These are phyloP conservation scores for Lymantria monacha DNA, from an alignment of 2,888 invertebrate species.

Conservation along the genomic window DNA sequence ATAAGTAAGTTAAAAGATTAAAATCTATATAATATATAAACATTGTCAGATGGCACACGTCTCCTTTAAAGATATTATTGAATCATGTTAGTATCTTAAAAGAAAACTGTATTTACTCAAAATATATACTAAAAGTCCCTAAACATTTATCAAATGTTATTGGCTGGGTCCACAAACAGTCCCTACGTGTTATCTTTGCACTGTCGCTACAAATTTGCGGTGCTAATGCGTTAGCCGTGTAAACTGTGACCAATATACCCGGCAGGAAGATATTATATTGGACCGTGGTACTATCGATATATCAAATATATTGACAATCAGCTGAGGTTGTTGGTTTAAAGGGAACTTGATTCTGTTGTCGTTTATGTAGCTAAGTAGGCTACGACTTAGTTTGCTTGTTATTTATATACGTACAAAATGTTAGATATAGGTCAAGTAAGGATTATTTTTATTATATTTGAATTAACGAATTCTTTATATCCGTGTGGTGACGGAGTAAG, in stretches of 20 bases:
- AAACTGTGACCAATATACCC: slow-evolving; percentile 39
- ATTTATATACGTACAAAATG: no score
- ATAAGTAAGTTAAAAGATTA: no score
- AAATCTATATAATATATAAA: no score
- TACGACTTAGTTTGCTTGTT: no score
- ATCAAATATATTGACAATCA: slow-evolving; percentile 27
- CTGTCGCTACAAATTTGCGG: slow-evolving; percentile 42
- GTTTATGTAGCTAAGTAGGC: no score
- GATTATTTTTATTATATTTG: no score
- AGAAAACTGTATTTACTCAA: slow-evolving; percentile 18
- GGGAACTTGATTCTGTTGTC: slow-evolving; percentile 5
- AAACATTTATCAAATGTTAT: slow-evolving; percentile 42
- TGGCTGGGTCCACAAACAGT: slow-evolving; percentile 36
- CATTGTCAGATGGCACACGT: no score
- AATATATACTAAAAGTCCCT: slow-evolving; percentile 23
- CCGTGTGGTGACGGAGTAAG: no score
- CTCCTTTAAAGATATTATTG: no score
- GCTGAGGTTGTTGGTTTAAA: not conserved
- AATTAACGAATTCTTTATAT: no score
- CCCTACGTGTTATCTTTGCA: slow-evolving; percentile 38
- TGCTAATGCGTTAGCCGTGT: slow-evolving; percentile 52
- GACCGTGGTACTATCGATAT: slow-evolving; percentile 38
- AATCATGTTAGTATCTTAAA: no score
- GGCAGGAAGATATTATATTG: slow-evolving; percentile 36
- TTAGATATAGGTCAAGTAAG: no score